phyloP scores from a whole-genome alignment of 2,888 invertebrate species.

The Eupithecia inturbata region DNA sequence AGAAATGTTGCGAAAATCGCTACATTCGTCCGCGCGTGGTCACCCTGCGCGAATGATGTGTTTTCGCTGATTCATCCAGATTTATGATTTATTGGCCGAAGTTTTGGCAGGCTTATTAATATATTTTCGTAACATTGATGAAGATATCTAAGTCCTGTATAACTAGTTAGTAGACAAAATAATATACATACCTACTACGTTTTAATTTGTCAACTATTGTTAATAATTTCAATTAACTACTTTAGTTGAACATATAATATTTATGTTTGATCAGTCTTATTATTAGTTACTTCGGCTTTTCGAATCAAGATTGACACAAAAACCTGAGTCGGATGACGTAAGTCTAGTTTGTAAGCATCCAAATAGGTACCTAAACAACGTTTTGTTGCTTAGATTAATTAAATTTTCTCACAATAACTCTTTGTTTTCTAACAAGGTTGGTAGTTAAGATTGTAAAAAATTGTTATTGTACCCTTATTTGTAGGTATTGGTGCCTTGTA shows the following conservation, averaged over 20 bases:
- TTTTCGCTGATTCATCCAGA: conserved; percentile 24
- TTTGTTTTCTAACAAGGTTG: conserved; percentile 3
- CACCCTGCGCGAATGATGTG: conserved; percentile 28
- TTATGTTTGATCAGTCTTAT: no score
- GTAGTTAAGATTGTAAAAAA: neutral
- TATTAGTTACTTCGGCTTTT: no score
- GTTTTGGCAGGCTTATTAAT: conserved; percentile 10
- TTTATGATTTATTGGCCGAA: conserved; percentile 33
- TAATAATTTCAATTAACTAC: no score
- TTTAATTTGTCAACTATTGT: no score
- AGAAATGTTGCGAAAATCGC: conserved; percentile 22
- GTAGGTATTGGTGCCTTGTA: no score
- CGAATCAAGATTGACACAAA: no score
- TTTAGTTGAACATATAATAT: no score
- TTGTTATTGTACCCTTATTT: neutral
- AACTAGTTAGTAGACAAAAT: neutral
- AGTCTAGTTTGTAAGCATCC: neutral
- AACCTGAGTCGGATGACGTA: no score
- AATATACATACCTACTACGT: no score
- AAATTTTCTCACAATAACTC: neutral
- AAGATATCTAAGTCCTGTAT: neutral
- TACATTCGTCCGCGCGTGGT: conserved; percentile 31
- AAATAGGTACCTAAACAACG: neutral
- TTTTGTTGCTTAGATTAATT: neutral
- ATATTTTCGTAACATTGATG: neutral